phyloP scores from a whole-genome alignment of 2,797 vertebrate genomes.

The Momotus momota region DNA sequence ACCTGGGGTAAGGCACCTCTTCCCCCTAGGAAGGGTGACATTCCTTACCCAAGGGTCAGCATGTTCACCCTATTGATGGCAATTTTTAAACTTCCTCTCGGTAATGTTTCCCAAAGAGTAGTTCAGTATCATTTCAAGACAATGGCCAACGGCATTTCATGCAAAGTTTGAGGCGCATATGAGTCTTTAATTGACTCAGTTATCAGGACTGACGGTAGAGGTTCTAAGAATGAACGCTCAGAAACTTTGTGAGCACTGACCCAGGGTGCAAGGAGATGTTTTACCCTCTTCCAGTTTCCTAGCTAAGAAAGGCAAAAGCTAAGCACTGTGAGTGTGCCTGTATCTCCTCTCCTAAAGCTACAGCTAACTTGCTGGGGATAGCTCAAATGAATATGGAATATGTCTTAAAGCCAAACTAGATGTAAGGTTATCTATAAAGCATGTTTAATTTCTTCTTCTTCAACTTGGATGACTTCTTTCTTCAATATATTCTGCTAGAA shows the following conservation, averaged over 20 bases:
- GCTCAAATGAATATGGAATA: not conserved
- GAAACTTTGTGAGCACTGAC: not conserved
- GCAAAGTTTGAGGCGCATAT: not conserved
- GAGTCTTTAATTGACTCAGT: not conserved
- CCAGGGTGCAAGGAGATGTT: not conserved
- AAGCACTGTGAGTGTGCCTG: fast-evolving
- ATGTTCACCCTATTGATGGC: not conserved
- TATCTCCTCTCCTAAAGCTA: not conserved
- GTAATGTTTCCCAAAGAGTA: not conserved
- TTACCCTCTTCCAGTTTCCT: not conserved
- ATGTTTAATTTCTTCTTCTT: not conserved
- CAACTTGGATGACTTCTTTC: not conserved
- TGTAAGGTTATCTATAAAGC: not conserved
- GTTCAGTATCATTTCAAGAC: not conserved
- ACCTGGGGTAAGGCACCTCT: not conserved
- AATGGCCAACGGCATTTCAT: not conserved
- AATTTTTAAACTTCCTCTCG: not conserved
- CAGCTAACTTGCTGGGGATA: not conserved
- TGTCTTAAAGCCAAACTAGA: not conserved
- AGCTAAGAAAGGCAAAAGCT: not conserved
- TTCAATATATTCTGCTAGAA: not conserved
- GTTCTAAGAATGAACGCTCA: not conserved
- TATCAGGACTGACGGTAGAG: not conserved
- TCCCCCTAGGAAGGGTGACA: not conserved
- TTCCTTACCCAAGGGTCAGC: not conserved